Base-by-base conservation (phyloP, 2,888 invertebrate genomes). In the Drosophila limbata region DNA sequence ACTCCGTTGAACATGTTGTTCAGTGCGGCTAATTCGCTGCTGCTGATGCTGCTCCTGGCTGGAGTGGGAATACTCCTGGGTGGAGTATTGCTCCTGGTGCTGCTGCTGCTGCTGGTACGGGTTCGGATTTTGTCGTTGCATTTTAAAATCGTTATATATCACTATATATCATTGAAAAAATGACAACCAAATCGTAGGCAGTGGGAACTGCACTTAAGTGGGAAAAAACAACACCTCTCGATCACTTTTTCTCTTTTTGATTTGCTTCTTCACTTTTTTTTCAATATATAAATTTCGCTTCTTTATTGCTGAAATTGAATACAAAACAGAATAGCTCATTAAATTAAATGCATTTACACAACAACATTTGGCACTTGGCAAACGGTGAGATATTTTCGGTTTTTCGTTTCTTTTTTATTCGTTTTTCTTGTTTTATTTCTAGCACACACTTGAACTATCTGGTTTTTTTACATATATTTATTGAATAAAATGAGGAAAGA, bases 1-100 rank as follows among this genome's bases (percentile, higher is more conserved):
- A 91, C 96, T 94, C 87, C 96, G 95, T 73, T 91, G 91, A 93
- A 95, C 95, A 92, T 95, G 96, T 93, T 95, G 96, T 93, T 96
- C 96, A 86, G 95, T 96, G 92, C 95, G 94, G 92, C 94, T 94
- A 91, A 94, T 94, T 92, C 94, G 93, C 92, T 94, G 94, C 91
- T 94, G 94, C 82, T 93, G 93, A 80, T 92, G 93, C 67, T 92
- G 92, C 71, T 92, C 92, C 68, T 93, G 93, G 80, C 93, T 93
- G 87, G 93, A 92, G 90, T 93, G 93, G 86, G 93, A 92, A 87
- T 93, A 93, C 89, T 94, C 94, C 82, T 93, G 93, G 47, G 91
- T 91, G 66, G 87, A 81, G 72, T 82, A 84, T 69, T 92, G 83
- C 69, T 60, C 55, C 64, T 93, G 94, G 79, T 92, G 92, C 60